phyloP scores from a whole-genome alignment of 2,113 vertebrate species.

The Clarias magur region DNA sequence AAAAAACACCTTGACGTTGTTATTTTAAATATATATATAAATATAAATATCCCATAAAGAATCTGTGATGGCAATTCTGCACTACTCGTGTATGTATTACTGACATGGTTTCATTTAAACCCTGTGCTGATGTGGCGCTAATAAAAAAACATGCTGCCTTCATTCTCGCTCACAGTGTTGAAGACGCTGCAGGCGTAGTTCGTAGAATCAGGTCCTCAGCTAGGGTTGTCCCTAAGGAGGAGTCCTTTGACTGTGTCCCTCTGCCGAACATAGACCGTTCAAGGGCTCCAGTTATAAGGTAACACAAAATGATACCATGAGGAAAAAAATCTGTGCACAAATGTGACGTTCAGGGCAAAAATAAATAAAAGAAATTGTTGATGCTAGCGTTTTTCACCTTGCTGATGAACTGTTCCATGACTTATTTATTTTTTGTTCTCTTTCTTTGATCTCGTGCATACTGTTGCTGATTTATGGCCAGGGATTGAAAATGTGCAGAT shows the following conservation, averaged over 20 bases:
- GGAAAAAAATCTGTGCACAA: constrained; percentile 66
- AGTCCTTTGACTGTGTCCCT: constrained; percentile 97
- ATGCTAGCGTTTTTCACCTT: constrained; percentile 38
- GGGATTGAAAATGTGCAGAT: constrained; percentile 58
- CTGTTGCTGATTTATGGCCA: constrained; percentile 41
- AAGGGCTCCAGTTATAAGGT: constrained; percentile 99
- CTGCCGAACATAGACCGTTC: constrained; percentile 97
- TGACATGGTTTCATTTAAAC: constrained; percentile 59
- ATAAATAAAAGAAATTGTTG: not conserved
- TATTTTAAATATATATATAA: too few species aligned
- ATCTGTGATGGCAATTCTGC: constrained; percentile 49
- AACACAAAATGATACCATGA: constrained; percentile 66
- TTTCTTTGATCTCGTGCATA: constrained; percentile 29
- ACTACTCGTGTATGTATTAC: constrained; percentile 46
- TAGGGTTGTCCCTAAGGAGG: constrained; percentile 97
- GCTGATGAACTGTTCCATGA: constrained; percentile 44
- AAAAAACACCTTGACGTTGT: not conserved
- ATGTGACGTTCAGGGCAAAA: constrained; percentile 40
- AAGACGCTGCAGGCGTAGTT: constrained; percentile 98
- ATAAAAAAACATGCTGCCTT: constrained; percentile 88
- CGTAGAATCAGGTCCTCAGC: constrained; percentile 98
- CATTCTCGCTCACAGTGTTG: constrained; percentile 99
- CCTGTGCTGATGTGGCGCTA: constrained; percentile 69
- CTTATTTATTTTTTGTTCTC: not conserved
- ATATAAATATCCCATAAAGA: constrained; percentile 22